Percentiles rank a stretch among this genome's conserved stretches.
Conservation (phyloP, 2,797 vertebrate genomes). For the Hirundo rustica region DNA sequence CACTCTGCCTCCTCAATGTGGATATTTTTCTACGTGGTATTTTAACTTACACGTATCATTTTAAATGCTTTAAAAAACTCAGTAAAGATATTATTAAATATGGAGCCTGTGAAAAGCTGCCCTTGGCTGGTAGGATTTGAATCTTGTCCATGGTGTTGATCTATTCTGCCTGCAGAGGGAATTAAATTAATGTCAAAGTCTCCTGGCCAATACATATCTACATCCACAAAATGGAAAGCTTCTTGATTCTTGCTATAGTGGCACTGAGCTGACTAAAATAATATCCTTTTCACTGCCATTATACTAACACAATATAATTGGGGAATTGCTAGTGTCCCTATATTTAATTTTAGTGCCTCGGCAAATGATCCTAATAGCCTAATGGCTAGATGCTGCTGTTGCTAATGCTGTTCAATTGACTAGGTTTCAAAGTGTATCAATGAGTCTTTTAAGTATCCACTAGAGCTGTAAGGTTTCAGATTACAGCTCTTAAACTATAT, state of each 20-base stretch:
- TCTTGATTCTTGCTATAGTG: conserved; percentile 50
- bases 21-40: not conserved
- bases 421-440: conserved; percentile 69
- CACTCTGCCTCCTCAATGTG: not conserved
- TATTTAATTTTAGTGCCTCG: conserved; percentile 69
- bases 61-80: not conserved
- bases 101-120: not conserved
- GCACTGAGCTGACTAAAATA: conserved; percentile 62
- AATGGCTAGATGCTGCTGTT: conserved; percentile 44
- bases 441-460: conserved; percentile 58
- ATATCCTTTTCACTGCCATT: conserved; percentile 58
- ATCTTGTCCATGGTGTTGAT: not conserved
- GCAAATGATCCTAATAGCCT: conserved; percentile 68
- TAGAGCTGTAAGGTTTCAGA: conserved; percentile 66
- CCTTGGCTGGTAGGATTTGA: not conserved
- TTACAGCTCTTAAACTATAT: conserved; percentile 64
- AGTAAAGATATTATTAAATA: not conserved
- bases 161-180: not conserved
- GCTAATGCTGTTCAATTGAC: conserved; percentile 64
- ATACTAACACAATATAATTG: conserved; percentile 66
- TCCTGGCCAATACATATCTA: conserved; percentile 16
- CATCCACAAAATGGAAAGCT: conserved; percentile 29
- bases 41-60: not conserved
- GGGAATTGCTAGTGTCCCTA: conserved; percentile 66
- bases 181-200: conserved; percentile 40